These are phyloP conservation scores for Oryzias curvinotus DNA, from an alignment of 2,113 vertebrate genomes.

Conservation along the genomic window DNA sequence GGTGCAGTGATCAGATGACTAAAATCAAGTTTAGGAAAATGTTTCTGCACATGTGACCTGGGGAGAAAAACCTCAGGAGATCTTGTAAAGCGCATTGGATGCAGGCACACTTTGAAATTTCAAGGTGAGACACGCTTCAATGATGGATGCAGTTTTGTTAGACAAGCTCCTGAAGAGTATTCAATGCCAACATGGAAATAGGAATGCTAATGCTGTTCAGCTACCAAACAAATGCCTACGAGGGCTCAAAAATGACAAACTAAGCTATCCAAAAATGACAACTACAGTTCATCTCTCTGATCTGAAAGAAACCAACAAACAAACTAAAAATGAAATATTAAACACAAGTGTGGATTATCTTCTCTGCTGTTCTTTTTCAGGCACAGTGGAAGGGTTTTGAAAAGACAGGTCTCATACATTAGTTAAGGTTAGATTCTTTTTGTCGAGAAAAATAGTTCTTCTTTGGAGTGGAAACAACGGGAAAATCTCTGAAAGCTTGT, in stretches of 20 bases:
- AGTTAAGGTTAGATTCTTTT: no score
- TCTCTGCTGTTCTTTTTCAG: not conserved
- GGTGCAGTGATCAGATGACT: not conserved
- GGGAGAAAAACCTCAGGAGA: not conserved
- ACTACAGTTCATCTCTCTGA: not conserved
- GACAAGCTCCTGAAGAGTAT: conserved; percentile 4
- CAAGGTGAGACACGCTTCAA: not conserved
- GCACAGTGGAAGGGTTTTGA: no score
- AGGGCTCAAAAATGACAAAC: not conserved
- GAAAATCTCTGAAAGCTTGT: no score
- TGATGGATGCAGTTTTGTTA: conserved; percentile 7
- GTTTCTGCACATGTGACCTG: no score
- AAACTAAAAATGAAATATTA: conserved; percentile 3
- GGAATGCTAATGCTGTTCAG: conserved; percentile 5
- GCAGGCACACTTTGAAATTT: not conserved
- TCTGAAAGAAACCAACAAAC: not conserved
- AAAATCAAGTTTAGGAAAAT: not conserved
- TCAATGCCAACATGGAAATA: conserved; percentile 6
- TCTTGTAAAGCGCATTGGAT: not conserved
- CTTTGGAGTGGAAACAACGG: no score
- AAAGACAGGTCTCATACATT: no score
- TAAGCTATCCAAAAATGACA: not conserved
- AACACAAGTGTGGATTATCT: not conserved
- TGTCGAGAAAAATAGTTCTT: no score
- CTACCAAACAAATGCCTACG: not conserved